These are phyloP conservation scores for Seira musarum DNA, from an alignment of 2,888 invertebrate species.

Conservation along the genomic window DNA sequence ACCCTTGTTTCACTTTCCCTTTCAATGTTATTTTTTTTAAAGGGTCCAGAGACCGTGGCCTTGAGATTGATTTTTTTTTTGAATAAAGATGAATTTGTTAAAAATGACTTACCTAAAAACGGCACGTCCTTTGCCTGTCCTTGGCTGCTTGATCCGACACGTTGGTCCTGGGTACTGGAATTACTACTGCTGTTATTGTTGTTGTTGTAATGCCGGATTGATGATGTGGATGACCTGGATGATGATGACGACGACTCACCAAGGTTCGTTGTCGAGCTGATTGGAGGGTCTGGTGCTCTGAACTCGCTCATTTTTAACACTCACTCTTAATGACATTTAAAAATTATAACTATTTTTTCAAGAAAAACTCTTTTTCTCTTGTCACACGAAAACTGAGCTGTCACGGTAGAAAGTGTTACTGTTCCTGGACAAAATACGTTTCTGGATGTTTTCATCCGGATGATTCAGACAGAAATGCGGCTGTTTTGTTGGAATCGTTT, in stretches of 20 bases:
- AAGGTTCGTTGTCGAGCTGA: conserved; percentile 31
- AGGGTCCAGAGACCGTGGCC: not conserved
- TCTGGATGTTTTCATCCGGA: too few relatives aligned
- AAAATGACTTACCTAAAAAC: conserved; percentile 62
- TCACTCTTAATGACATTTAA: not conserved
- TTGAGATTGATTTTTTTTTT: not conserved
- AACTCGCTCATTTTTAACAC: conserved; percentile 65
- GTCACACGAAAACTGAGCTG: too few relatives aligned
- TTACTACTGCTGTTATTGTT: not conserved
- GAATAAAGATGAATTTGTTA: not conserved
- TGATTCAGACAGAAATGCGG: too few relatives aligned
- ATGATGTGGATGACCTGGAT: conserved; percentile 7
- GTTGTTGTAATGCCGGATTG: not conserved
- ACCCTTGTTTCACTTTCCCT: conserved; percentile 22
- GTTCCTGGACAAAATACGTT: too few relatives aligned
- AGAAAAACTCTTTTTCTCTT: not conserved
- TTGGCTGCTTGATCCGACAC: conserved; percentile 43
- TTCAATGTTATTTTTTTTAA: conserved; percentile 2
- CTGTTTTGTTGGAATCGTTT: too few relatives aligned
- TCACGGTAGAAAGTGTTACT: too few relatives aligned
- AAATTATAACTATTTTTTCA: not conserved
- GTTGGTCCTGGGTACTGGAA: conserved; percentile 29
- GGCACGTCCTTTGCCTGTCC: conserved; percentile 67
- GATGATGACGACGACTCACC: conserved; percentile 27
- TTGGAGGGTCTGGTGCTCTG: conserved; percentile 68